phyloP scores from a whole-genome alignment of 37 sponge, comb jelly and placozoan genomes.

The Eunapius fragilis region DNA sequence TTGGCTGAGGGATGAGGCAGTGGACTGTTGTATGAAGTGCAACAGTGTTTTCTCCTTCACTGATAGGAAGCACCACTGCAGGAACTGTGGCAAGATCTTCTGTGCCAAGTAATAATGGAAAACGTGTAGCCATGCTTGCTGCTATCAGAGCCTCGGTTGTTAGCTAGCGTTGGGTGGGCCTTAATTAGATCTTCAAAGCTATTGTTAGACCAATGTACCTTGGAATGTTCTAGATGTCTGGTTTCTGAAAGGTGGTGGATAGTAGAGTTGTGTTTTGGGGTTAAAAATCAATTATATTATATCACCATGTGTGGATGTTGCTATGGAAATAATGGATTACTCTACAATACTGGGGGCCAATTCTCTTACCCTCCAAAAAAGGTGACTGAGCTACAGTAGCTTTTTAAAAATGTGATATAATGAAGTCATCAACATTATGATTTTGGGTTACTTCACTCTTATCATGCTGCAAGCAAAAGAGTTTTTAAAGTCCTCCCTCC shows the following conservation, averaged over 20 bases:
- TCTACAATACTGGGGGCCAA: no score
- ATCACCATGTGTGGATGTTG: slow-evolving; percentile 19
- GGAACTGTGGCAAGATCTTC: slow-evolving; percentile 87
- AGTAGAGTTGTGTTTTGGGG: no score
- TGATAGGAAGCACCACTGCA: slow-evolving; percentile 88
- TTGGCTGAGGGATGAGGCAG: slow-evolving; percentile 63
- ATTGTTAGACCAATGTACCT: background rate
- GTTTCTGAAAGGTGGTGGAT: no score
- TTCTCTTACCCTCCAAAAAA: no score
- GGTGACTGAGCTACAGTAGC: no score
- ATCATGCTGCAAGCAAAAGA: background rate
- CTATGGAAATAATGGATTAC: background rate
- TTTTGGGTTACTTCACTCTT: no score
- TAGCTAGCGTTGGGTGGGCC: background rate
- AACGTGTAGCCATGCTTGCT: background rate
- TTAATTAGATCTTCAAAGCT: background rate
- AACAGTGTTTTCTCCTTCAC: slow-evolving; percentile 61
- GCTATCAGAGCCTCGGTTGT: background rate
- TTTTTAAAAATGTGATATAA: no score
- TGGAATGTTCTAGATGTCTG: no score
- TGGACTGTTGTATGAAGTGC: slow-evolving; percentile 66
- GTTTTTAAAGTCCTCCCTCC: no score
- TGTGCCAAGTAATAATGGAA: slow-evolving; percentile 59
- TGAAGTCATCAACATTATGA: no score
- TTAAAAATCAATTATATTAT: background rate